Evolutionary conservation across 2,888 invertebrate genomes (phyloP).

Genomic region (Athripsodes cinereus): DNA sequence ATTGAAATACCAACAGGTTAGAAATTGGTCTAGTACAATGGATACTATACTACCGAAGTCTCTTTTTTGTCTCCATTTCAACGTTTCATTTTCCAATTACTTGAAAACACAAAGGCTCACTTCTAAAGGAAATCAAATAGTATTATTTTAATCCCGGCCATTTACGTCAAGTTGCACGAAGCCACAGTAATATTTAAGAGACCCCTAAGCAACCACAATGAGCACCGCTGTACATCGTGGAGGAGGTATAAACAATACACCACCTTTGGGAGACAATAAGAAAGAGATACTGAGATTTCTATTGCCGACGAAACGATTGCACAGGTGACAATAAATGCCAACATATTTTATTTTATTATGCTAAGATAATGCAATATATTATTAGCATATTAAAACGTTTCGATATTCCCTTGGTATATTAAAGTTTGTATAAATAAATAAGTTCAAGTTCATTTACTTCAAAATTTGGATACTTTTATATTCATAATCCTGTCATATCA

Average conservation of each 20-base stretch:
- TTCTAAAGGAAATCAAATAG: no score
- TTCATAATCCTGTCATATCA: no score
- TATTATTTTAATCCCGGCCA: background rate
- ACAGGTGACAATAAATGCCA: conserved; percentile 14
- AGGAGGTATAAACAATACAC: conserved; percentile 18
- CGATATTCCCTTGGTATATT: no score
- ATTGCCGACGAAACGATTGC: conserved; percentile 17
- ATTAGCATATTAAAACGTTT: no score
- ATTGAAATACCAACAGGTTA: no score
- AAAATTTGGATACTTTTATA: no score
- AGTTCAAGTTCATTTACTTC: no score
- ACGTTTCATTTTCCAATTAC: no score
- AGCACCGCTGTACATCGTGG: conserved; percentile 1
- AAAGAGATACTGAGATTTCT: conserved; percentile 11
- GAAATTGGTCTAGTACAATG: no score
- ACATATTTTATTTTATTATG: background rate
- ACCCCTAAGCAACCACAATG: conserved; percentile 13
- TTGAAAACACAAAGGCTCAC: no score
- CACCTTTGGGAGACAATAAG: conserved; percentile 17
- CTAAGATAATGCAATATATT: background rate
- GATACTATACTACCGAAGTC: background rate
- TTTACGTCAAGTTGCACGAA: background rate
- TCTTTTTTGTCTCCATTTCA: no score
- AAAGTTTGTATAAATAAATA: no score
- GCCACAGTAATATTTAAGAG: conserved; percentile 13